Evolutionary conservation across 1,140 invertebrate species (phyloP), one percentile per base, ranked within the genome.

Genomic region (Rhopalosiphum maidis): DNA sequence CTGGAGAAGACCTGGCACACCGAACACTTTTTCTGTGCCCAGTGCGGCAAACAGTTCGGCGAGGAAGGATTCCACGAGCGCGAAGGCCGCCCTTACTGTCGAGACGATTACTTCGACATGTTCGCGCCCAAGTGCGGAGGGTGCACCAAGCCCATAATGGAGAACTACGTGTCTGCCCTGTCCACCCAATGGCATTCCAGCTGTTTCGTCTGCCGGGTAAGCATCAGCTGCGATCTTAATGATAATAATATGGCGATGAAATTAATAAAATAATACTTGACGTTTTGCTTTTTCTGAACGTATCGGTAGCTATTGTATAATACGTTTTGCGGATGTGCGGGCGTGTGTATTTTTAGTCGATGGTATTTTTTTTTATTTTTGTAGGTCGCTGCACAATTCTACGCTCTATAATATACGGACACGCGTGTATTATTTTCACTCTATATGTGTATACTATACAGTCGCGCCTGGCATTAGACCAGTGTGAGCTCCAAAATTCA

Each of bases 131-230:
- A 99, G 95, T 99, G 99, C 96, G 99, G 98, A 35, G 98, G 99
- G 37, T 99, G 99, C 96, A 97, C 97, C 94, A 97, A 98, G 60
- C 98, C 99, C 88, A 99, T 99, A 94, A 99, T 99, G 97, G 99
- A 99, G 95, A 99, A 99, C 95, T 99, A 99, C 95, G 99, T 99
- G 95, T 99, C 99, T 3, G 99, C 99, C 25, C 96, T 99, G 87
- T 99, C 99, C 95, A 97, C 97, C 93, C 99, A 99, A 95, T 99
- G 99, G 99, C 99, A 99, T 96, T 98, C 99, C 23, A 98, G 99
- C 95, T 99, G 99, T 95, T 99, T 99, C 96, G 99, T 99, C 94
- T 99, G 99, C 97, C 97, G 98, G 97, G 99, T 99, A 97, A 96
- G 98, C 97, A 83, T 9, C 55, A 21, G 4, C 3, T 25, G 25